Evolutionary conservation across 1,140 invertebrate species (phyloP), one percentile per base, ranked within the genome.

Genomic region (Hyposmocoma kahamanoa): DNA sequence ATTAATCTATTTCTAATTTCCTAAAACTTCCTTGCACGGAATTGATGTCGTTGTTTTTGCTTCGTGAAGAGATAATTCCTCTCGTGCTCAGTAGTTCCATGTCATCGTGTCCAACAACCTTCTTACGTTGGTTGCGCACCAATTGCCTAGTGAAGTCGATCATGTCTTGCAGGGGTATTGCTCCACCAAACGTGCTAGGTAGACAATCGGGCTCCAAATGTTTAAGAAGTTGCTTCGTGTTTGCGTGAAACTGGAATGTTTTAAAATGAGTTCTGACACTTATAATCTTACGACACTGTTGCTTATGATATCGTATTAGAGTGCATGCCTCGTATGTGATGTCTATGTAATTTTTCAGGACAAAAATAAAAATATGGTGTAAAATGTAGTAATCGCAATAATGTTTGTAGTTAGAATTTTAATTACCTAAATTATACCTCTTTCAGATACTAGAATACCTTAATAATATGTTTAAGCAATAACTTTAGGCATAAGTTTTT

Each of bases 161-260:
- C 93, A 96, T 95, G 36, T 93, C 91, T 1, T 89, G 81, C 47
- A 93, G 80, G 20, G 93, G 91, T 45, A 94, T 85, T 11, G 88
- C 85, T 0, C 94, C 95, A 1, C 94, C 94, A 68, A 93, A 93
- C 62, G 93, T 91, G 22, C 90, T 89, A 0, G 94, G 95, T 19
- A 96, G 75, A 53, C 93, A 93, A 36, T 89, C 87, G 0, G 88
- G 67, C 52, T 92, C 89, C 6, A 95, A 81, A 5, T 82, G 63
- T 54, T 90, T 88, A 43, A 90, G 87, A 21, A 95, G 66, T 4
- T 90, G 89, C n/a, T 90, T 86, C 5, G 91, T 59, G 46, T 81
- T 91, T 55, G 88, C 87, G 62, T 94, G 91, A 17, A 93, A 77
- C 88, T 92, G 76, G 22, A 70, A 67, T n/a, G n/a, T n/a, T n/a